Evolutionary conservation across 2,888 invertebrate genomes (phyloP).

Genomic region (Embidobia sp.): DNA sequence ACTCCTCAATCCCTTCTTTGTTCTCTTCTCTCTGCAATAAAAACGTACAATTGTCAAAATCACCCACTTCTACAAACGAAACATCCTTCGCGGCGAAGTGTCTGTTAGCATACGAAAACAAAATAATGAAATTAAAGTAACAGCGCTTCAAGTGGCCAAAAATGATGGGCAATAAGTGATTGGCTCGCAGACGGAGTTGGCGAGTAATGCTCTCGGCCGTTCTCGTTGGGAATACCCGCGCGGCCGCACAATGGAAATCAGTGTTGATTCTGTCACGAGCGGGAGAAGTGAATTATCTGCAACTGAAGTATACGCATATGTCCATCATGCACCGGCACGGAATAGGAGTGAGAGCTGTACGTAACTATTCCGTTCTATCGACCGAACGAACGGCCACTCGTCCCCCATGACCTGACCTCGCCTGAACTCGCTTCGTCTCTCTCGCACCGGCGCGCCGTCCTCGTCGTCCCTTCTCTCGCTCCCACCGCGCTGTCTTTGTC

Average conservation of each 20-base stretch:
- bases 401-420: slow-evolving; percentile 81
- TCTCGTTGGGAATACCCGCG: slow-evolving; percentile 17
- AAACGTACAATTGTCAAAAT: no score
- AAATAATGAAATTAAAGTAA: no score
- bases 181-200: neutral
- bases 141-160: no score
- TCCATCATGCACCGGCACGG: slow-evolving; percentile 63
- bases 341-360: slow-evolving; percentile 65
- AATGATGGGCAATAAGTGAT: slow-evolving; percentile 19
- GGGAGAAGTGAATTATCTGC: slow-evolving; percentile 47
- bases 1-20: no score
- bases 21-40: no score
- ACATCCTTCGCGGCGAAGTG: no score
- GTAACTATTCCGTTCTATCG: slow-evolving; percentile 72
- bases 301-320: slow-evolving; percentile 54
- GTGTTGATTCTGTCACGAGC: slow-evolving; percentile 52
- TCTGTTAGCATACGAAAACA: no score
- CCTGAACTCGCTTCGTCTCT: slow-evolving; percentile 76
- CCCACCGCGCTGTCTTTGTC: slow-evolving; percentile 20
- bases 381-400: slow-evolving; percentile 70
- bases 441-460: slow-evolving; percentile 61
- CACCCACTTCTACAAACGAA: no score
- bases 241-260: slow-evolving; percentile 49
- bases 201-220: no score
- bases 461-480: slow-evolving; percentile 67